These are phyloP conservation scores for Glaucopsyche alexis DNA, from an alignment of 2,888 invertebrate genomes.

Conservation along the genomic window DNA sequence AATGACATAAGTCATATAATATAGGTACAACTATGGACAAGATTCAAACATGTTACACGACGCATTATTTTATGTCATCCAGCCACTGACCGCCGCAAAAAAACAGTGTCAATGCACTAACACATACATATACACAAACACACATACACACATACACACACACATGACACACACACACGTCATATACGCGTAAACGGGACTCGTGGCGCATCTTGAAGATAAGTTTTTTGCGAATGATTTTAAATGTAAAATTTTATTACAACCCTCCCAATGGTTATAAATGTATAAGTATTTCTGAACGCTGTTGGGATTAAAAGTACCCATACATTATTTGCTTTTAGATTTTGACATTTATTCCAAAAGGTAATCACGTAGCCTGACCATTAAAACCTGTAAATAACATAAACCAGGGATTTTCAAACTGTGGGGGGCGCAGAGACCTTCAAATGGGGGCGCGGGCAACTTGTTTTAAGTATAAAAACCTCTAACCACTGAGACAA, in stretches of 20 bases:
- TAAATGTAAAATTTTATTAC: conserved; percentile 20
- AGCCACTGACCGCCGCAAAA: not conserved
- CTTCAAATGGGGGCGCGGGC: no score
- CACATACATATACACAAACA: not conserved
- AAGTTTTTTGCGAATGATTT: conserved; percentile 21
- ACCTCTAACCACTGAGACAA: no score
- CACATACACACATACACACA: not conserved
- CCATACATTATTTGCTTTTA: not conserved
- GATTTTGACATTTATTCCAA: no score
- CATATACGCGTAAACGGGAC: conserved; percentile 4
- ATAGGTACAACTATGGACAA: not conserved
- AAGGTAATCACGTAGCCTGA: no score
- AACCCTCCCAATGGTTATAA: not conserved
- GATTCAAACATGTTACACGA: not conserved
- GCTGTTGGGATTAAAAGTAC: not conserved
- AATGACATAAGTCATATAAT: not conserved
- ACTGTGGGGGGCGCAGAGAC: no score
- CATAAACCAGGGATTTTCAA: no score
- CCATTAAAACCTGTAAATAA: no score
- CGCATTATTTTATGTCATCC: not conserved
- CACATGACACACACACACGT: not conserved
- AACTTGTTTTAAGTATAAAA: no score
- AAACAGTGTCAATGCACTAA: conserved; percentile 11
- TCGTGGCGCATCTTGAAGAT: conserved; percentile 7
- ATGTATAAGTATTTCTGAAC: not conserved